Evolutionary conservation across 2,113 vertebrate species (phyloP), one percentile per base, ranked within the genome.

Genomic region (Paradisaea rubra): DNA sequence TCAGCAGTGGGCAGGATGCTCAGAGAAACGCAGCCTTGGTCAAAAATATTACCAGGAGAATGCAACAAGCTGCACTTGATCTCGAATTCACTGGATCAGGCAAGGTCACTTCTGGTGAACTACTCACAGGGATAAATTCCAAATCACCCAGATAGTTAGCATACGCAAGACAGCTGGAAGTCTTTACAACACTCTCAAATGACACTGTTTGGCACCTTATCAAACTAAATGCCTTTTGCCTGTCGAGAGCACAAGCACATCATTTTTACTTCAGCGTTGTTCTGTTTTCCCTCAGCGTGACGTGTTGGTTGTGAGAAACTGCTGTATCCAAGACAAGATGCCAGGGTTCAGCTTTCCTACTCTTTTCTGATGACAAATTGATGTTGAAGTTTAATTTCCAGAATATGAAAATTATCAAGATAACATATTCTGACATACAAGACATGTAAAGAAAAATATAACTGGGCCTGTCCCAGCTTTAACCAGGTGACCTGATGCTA

Each of bases 161-260:
- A 11, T 72, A 90, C 1, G 0, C 66, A 60, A 64, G 91, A 69
- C 93, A 97, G 93, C 89, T 97, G 94, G 76, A 87, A 97, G 78
- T 44, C 83, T 92, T 93, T 74, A 53, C 80, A 81, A 25, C 0
- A 3, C 72, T 94, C 89, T 95, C 88, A 81, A 52, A 87, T 95
- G 71, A 83, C 89, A 60, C 45, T 33, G 45, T 49, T 86, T 96
- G 94, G 95, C 93, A 91, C 15, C 42, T 60, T 84, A 65, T 82
- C 92, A 96, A 89, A 63, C 94, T 44, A 73, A 91, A 93, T 70
- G 92, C 86, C 90, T 84, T 60, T 93, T 73, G 87, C 87, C 81
- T 84, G 57, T 82, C 1, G 2, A 76, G 70, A 73, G n/a, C 68
- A 42, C 11, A 1, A 45, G 37, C 68, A 80, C 54, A 56, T 72